Evolutionary conservation across 2,888 invertebrate genomes (phyloP).

Genomic region (Eulithis prunata): DNA sequence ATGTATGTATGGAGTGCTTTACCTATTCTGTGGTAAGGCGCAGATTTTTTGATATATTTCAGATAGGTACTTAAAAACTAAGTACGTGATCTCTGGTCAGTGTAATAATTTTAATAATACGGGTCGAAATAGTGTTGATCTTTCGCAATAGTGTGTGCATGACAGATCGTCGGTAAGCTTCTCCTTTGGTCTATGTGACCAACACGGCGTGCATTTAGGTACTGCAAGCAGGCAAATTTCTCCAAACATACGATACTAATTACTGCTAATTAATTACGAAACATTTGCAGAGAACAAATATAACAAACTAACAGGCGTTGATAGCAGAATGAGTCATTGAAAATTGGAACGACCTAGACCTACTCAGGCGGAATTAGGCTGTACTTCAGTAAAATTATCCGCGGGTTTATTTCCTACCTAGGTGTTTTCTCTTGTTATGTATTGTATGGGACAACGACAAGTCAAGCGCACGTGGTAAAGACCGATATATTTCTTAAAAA

Average conservation of each 20-base stretch:
- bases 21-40: no score
- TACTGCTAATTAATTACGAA: constrained; percentile 13
- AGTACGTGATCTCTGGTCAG: neutral
- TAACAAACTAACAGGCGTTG: neutral
- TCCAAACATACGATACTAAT: neutral
- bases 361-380: neutral
- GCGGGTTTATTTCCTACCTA: no score
- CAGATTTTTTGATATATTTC: neutral
- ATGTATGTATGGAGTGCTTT: no score
- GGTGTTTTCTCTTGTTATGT: no score
- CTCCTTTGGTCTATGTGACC: constrained; percentile 31
- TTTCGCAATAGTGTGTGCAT: constrained; percentile 19
- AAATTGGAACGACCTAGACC: constrained; percentile 13
- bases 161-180: constrained; percentile 16
- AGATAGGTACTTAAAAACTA: no score
- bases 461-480: no score
- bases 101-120: neutral
- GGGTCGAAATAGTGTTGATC: neutral
- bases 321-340: constrained; percentile 16
- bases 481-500: no score
- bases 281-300: neutral
- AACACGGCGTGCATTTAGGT: constrained; percentile 21
- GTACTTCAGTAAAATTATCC: neutral
- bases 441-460: no score
- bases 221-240: constrained; percentile 17